phyloP scores from a whole-genome alignment of 1,140 invertebrate species.

The Cardiocondyla obscurior region DNA sequence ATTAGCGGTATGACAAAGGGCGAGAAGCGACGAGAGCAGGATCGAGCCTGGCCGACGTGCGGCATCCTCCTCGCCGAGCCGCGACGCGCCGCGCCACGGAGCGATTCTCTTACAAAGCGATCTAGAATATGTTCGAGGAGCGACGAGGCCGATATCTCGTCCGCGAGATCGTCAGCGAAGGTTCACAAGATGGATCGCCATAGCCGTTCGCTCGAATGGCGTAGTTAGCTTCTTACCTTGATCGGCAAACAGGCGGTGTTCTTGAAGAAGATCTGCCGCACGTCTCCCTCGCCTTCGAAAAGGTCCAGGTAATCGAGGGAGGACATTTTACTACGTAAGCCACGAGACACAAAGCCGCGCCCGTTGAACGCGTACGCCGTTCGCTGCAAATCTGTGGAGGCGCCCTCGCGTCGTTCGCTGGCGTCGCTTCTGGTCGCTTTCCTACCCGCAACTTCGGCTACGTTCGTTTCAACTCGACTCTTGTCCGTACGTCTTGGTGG shows the following conservation, averaged over 20 bases:
- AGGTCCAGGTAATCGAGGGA: conserved; percentile 84
- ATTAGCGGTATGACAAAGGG: conserved; percentile 52
- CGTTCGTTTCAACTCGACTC: conserved; percentile 35
- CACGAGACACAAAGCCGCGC: conserved; percentile 68
- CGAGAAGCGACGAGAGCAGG: neutral
- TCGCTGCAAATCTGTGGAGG: conserved; percentile 68
- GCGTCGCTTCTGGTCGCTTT: conserved; percentile 65
- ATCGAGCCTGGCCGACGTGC: neutral
- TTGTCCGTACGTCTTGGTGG: conserved; percentile 36
- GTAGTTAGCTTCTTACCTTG: conserved; percentile 85
- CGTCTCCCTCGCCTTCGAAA: conserved; percentile 85
- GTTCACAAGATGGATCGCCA: conserved; percentile 64
- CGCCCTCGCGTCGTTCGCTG: conserved; percentile 59
- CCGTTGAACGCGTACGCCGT: conserved; percentile 73
- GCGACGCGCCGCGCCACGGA: neutral
- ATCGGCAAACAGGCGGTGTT: conserved; percentile 86
- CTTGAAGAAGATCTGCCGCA: conserved; percentile 85
- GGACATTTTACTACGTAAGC: conserved; percentile 80
- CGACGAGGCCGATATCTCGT: neutral
- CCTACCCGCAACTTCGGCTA: neutral
- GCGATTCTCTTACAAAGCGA: conserved; percentile 4
- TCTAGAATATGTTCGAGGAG: neutral
- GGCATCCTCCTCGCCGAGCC: neutral
- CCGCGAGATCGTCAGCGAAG: conserved; percentile 40
- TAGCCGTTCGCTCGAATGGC: conserved; percentile 75